Base-by-base conservation (phyloP, 2,888 invertebrate genomes). In the Dromius quadrimaculatus region DNA sequence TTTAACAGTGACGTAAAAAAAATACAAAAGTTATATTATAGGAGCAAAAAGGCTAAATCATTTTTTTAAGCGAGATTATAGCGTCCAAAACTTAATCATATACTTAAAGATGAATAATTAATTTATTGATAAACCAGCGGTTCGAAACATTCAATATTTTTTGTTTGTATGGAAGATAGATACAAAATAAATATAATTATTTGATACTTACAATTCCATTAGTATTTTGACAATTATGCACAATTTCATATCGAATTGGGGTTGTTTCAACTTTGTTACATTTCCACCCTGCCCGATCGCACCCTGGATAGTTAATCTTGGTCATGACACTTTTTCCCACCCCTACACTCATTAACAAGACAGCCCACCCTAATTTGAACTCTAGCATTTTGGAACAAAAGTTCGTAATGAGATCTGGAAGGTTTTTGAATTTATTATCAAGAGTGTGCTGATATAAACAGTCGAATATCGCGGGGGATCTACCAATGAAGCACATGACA, bases 141-240 rank as follows among this genome's bases (percentile, higher is more conserved):
- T n/a, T n/a, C n/a, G n/a, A n/a, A n/a, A n/a, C n/a, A n/a, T n/a
- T n/a, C n/a, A n/a, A n/a, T n/a, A n/a, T n/a, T n/a, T n/a, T n/a
- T n/a, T n/a, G n/a, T n/a, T n/a, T n/a, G n/a, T n/a, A n/a, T n/a
- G n/a, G n/a, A n/a, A n/a, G n/a, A n/a, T n/a, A n/a, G n/a, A n/a
- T n/a, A n/a, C n/a, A n/a, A n/a, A n/a, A n/a, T n/a, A n/a, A n/a
- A n/a, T n/a, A n/a, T n/a, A n/a, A n/a, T n/a, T n/a, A n/a, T n/a
- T n/a, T n/a, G n/a, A 43, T 43, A 63, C 63, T 63, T 63, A 63
- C 63, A 63, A 63, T 45, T 36, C 59, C 59, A 17, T 28, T 32
- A 3, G 23, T 5, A 28, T 22, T 63, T 28, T 41, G 63, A 9
- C 63, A 63, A 23, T 17, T 45, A 63, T 43, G 45, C 6, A 45